Percentiles rank a stretch among this genome's conserved stretches.
These are phyloP conservation scores for Drosophila acutilabella DNA, from an alignment of 2,888 invertebrate genomes.

Conservation along the genomic window DNA sequence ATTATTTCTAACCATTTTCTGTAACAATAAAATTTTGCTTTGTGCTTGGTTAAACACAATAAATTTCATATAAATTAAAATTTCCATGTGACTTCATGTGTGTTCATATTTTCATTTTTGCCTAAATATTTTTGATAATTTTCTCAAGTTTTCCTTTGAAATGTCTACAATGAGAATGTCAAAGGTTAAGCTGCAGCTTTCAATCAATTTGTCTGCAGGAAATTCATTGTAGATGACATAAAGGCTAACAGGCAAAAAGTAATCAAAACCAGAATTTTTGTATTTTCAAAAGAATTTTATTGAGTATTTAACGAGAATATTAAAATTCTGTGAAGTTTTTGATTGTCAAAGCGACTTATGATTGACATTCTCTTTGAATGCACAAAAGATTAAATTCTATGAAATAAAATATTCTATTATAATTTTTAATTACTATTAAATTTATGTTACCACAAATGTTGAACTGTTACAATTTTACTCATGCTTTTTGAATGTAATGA, in stretches of 20 bases:
- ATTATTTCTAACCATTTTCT: no score
- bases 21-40: no score
- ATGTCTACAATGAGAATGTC: background rate
- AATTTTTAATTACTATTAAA: no score
- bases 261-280: background rate
- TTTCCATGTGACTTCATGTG: background rate
- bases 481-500: background rate
- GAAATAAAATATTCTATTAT: no score
- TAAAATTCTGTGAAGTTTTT: background rate
- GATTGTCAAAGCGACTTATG: no score
- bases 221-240: background rate
- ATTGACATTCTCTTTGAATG: no score
- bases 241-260: background rate
- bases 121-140: background rate
- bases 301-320: background rate
- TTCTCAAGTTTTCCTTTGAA: background rate
- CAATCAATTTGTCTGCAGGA: background rate
- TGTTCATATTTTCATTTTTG: background rate
- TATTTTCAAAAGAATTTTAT: background rate
- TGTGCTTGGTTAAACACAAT: no score
- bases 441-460: background rate
- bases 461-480: no score
- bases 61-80: no score
- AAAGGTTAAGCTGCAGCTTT: conserved; percentile 5
- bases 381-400: no score